phyloP scores from a whole-genome alignment of 2,113 vertebrate genomes.

The Chionomys nivalis region DNA sequence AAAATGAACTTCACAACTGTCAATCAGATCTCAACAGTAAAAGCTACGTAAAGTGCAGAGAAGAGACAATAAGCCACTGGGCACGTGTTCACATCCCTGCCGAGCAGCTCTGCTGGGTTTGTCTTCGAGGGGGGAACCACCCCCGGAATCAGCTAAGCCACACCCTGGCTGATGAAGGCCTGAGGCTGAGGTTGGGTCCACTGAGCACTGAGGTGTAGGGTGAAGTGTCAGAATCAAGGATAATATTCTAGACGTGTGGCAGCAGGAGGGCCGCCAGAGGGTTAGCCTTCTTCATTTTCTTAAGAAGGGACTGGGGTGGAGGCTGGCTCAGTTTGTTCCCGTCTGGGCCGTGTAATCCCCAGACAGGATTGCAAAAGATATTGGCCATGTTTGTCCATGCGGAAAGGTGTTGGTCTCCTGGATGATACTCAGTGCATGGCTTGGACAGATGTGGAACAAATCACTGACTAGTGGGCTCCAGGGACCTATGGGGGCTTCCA shows the following conservation, averaged over 20 bases:
- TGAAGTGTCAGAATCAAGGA: background rate
- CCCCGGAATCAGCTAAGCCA: fast-evolving
- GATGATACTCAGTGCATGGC: fast-evolving
- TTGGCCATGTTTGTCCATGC: background rate
- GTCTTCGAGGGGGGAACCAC: fast-evolving
- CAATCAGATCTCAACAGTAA: background rate
- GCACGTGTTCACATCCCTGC: fast-evolving
- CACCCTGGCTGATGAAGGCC: fast-evolving
- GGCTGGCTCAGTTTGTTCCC: background rate
- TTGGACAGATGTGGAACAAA: fast-evolving
- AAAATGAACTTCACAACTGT: fast-evolving
- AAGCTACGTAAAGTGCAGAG: background rate
- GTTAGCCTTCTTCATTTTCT: background rate
- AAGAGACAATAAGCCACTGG: fast-evolving
- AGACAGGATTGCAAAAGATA: background rate
- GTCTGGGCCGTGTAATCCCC: background rate
- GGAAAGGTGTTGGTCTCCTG: background rate
- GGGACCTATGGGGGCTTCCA: background rate
- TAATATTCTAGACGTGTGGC: fast-evolving
- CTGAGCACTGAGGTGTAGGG: fast-evolving
- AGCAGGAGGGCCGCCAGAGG: fast-evolving
- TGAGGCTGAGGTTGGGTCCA: fast-evolving
- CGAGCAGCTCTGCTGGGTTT: background rate
- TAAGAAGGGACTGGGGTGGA: background rate
- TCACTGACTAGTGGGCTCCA: background rate